Base-by-base conservation (phyloP, 2,113 vertebrate species). In the Abramis brama region DNA sequence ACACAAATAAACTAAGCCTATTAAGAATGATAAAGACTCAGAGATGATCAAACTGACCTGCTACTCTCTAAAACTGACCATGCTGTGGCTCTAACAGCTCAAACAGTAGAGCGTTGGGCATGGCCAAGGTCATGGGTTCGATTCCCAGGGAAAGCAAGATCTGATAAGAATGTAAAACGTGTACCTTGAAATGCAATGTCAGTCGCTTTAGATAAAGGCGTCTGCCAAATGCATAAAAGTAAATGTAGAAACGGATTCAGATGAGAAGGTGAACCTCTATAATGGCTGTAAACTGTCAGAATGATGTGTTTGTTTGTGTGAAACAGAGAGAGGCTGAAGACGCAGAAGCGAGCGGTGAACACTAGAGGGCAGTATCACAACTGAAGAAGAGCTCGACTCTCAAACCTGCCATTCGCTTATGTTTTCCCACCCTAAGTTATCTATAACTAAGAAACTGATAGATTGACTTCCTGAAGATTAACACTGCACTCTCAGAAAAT, bases 361-460 rank as follows among this genome's bases (percentile, higher is more conserved):
- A 88, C 47, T 36, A 82, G 89, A 39, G 84, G 85, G 78, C 89
- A 64, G 68, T 45, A n/a, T 68, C 47, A 70, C 47, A 66, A 13
- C 66, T 68, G 66, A 7, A 43, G 43, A 43, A 21, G 30, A 70
- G 17, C 30, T 10, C 6, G 36, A 15, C 6, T 1, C 64, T 30
- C 25, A 64, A 6, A 64, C 10, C 3, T 71, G 68, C 21, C 68
- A 11, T 39, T 23, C 2, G 17, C 39, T 57, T 2, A 55, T 55
- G 6, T 55, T 55, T 55, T 9, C 15, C 15, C 8, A 19, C 15
- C 27, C n/a, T 43, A 43, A 19, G 5, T 55, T 6, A 55, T 6
- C 5, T 55, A 21, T 55, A 7, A 55, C 2, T 21, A 2, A 57
- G 52, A 2, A 57, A 5, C 1, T 21, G 30, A 68, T 36, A 9